phyloP scores from a whole-genome alignment of 2,797 vertebrate species.

The Girardinus metallicus region DNA sequence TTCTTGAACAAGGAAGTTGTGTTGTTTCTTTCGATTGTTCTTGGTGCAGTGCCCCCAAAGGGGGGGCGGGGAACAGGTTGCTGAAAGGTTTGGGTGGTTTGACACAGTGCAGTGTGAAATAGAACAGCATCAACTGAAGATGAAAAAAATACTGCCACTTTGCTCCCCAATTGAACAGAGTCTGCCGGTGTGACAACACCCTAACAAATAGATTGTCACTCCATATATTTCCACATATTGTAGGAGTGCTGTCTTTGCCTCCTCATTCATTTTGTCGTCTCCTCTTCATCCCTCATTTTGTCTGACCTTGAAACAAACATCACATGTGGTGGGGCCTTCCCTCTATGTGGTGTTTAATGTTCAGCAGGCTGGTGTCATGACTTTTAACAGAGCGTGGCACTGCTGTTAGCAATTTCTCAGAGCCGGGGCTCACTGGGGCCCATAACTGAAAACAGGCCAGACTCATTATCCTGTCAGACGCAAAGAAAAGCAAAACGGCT shows the following conservation, averaged over 20 bases:
- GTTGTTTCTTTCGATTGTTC: neutral
- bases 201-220: neutral
- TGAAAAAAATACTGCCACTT: neutral
- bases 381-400: slow-evolving; percentile 48
- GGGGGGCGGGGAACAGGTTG: neutral
- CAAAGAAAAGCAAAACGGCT: slow-evolving; percentile 1
- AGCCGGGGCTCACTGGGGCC: slow-evolving; percentile 52
- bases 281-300: neutral
- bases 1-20: neutral
- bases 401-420: slow-evolving; percentile 70
- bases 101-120: neutral
- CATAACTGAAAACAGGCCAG: slow-evolving; percentile 73
- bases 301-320: slow-evolving; percentile 59
- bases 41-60: neutral
- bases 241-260: neutral
- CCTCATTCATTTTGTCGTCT: neutral
- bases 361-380: slow-evolving; percentile 39
- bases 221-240: neutral
- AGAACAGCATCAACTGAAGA: neutral
- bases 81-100: neutral
- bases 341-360: slow-evolving; percentile 20
- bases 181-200: neutral
- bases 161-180: neutral
- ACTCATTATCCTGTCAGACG: slow-evolving; percentile 37
- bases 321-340: slow-evolving; percentile 63